phyloP scores from a whole-genome alignment of 2,888 invertebrate species.

The Polyploca ridens region DNA sequence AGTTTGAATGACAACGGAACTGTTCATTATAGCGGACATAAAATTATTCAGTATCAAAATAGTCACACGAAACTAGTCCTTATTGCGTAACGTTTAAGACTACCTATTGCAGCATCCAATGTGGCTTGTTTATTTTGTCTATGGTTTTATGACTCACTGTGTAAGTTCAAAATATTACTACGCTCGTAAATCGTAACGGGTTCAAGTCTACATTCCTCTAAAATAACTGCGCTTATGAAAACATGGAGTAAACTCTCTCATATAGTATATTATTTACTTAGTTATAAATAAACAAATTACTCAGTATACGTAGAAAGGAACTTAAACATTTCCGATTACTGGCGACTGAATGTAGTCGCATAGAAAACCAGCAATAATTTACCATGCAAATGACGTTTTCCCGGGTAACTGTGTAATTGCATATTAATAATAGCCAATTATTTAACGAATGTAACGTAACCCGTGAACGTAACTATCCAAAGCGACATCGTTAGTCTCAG shows the following conservation, averaged over 20 bases:
- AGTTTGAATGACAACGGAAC: not conserved
- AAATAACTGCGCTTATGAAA: not conserved
- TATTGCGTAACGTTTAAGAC: not conserved
- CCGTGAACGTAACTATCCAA: too few species aligned
- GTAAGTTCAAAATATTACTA: slow-evolving; percentile 8
- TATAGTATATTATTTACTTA: not conserved
- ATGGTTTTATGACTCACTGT: slow-evolving; percentile 7
- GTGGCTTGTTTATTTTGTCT: slow-evolving; percentile 4
- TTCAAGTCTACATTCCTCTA: slow-evolving; percentile 1
- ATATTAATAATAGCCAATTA: not conserved
- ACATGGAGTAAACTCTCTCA: not conserved
- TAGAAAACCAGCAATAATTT: not conserved
- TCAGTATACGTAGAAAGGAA: not conserved
- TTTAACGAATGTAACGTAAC: not conserved
- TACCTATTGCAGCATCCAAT: not conserved
- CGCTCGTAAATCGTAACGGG: slow-evolving; percentile 10
- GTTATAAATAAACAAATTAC: not conserved
- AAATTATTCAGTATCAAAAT: not conserved
- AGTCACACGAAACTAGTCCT: not conserved
- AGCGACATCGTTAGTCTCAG: too few species aligned
- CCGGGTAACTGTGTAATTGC: not conserved
- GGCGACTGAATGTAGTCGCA: too few species aligned
- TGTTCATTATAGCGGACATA: not conserved
- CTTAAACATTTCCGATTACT: not conserved
- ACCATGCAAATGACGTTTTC: not conserved